Evolutionary conservation across 53 echinoderm and acorn worm species (phyloP), one percentile per base, ranked within the genome.

Genomic region (Echinometra lucunter): DNA sequence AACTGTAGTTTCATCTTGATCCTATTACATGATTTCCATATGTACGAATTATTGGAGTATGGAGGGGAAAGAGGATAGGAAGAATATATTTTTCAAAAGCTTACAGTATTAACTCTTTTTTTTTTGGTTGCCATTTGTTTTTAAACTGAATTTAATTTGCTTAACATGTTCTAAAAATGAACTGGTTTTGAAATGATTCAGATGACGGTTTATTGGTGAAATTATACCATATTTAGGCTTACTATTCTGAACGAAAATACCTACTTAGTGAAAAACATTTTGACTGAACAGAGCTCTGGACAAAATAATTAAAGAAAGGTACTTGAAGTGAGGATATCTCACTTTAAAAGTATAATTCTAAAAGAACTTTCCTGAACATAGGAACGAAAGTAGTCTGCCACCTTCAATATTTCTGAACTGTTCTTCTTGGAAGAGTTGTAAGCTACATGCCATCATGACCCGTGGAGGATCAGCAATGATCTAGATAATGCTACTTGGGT

Each of bases 1-100:
- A 78, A 42, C 42, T 78, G 78, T 78, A 78, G 21, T 78, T 21
- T 3, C 42, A 78, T 38, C 78, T 42, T 7, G 42, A 78, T 78
- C 78, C 78, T 78, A 78, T 78, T 78, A 78, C 42, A 42, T 42
- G 42, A 38, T 78, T 78, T 78, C 78, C 78, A 78, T n/a, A n/a
- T 78, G 42, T 78, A 78, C 3, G 42, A 78, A 78, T 78, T 78
- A 78, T 78, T 40, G 42, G 38, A 78, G 78, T 69, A 34, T 78
- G 44, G 42, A 78, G 78, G 19, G 40, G 78, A 23, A 40, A 78
- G 40, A 40, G 40, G 42, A 38, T 69, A 69, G 38, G 17, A 78
- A 23, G 21, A 78, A 19, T 23, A 21, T 72, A 40, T 78, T n/a
- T n/a, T n/a, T n/a, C n/a, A n/a, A n/a, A 56, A 56, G 56, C 7